These are phyloP conservation scores for Elachura formosa DNA, from an alignment of 2,113 vertebrate genomes.

Conservation along the genomic window DNA sequence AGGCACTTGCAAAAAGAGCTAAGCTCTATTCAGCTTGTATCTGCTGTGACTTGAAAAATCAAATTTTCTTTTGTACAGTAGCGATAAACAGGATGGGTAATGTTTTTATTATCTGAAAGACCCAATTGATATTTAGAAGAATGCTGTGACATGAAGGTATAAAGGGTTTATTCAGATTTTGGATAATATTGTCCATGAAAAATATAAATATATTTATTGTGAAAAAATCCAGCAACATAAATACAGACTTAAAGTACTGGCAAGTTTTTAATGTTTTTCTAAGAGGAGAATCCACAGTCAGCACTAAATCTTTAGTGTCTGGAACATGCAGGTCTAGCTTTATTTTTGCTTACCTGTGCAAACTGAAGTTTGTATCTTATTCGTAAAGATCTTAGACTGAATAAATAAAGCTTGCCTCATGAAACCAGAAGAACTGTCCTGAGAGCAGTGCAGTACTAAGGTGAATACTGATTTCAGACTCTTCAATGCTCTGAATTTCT, in stretches of 20 bases:
- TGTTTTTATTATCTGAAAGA: slow-evolving; percentile 20
- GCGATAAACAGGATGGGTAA: not conserved
- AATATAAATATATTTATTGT: not conserved
- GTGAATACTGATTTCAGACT: not conserved
- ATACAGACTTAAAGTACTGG: not conserved
- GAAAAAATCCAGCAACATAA: not conserved
- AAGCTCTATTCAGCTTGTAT: slow-evolving; percentile 22
- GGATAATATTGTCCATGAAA: not conserved
- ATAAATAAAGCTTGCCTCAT: not conserved
- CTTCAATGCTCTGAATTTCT: not conserved
- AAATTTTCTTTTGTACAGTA: slow-evolving; percentile 40
- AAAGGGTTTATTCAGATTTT: not conserved
- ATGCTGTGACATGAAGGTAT: not conserved
- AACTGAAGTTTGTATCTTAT: not conserved
- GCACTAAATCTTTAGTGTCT: not conserved
- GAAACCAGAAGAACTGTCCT: not conserved
- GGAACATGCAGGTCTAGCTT: not conserved
- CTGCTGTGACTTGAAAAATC: slow-evolving; percentile 42
- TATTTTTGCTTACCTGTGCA: slow-evolving; percentile 3
- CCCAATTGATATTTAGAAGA: not conserved
- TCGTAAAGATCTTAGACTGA: not conserved
- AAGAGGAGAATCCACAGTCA: not conserved
- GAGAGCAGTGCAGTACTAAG: not conserved
- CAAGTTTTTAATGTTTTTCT: not conserved
- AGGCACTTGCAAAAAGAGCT: slow-evolving; percentile 39